Conservation (phyloP, 2,113 vertebrate species). For the Odobenus rosmarus region DNA sequence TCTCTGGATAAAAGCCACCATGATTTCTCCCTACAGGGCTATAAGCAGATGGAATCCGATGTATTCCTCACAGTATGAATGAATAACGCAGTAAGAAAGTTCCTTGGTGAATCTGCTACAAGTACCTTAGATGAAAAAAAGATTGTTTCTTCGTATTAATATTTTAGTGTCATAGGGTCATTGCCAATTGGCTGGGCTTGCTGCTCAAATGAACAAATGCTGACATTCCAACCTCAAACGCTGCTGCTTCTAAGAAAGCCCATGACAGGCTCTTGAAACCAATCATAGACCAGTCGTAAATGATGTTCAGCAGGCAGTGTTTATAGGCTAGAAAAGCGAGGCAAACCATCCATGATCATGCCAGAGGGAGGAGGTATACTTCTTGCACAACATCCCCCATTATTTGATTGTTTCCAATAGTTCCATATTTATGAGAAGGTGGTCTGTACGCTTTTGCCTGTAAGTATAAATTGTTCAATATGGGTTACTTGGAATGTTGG, state of each 20-base stretch:
- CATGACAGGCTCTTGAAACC: neutral
- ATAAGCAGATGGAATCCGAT: slow-evolving; percentile 41
- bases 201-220: slow-evolving; percentile 24
- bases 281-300: neutral
- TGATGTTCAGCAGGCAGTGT: neutral
- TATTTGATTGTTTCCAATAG: neutral
- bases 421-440: neutral
- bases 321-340: neutral
- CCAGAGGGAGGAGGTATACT: neutral
- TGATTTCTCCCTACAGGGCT: slow-evolving; percentile 60
- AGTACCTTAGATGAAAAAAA: slow-evolving; percentile 46
- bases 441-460: neutral
- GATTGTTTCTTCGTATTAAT: slow-evolving; percentile 45
- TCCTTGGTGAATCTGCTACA: slow-evolving; percentile 25
- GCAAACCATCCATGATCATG: neutral
- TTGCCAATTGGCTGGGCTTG: slow-evolving; percentile 53
- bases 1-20: slow-evolving; percentile 77
- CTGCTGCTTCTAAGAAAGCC: neutral
- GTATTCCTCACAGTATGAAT: slow-evolving; percentile 55
- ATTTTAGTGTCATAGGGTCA: slow-evolving; percentile 44
- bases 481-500: neutral
- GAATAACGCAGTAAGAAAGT: slow-evolving; percentile 42
- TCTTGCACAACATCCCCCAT: neutral
- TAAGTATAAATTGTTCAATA: neutral
- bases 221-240: slow-evolving; percentile 22